Base-by-base conservation (phyloP, 2,888 invertebrate species). In the Dryobota labecula region DNA sequence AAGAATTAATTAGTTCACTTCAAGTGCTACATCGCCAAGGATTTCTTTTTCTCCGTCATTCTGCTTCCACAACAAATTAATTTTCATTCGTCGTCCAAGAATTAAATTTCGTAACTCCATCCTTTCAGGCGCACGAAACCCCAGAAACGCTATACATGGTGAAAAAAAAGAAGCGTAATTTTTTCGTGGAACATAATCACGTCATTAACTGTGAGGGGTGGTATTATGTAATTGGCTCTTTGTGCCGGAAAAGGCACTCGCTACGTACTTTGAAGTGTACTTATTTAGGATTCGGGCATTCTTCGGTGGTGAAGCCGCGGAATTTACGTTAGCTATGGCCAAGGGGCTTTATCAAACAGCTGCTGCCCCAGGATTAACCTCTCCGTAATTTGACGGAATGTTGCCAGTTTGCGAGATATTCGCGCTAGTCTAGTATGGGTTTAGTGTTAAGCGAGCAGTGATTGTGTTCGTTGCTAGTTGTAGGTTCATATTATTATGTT, bases 181-280 rank as follows among this genome's bases (percentile, higher is more conserved):
- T 85, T 85, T 84, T 73, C 73, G 73, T 66, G 60, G 64, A 78
- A 77, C 79, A 84, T 84, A 84, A 84, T 85, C 84, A 84, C 82
- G 81, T 85, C 84, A 84, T 85, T 84, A 85, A 81, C 70, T 73
- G 69, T 75, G 73, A 84, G 74, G 76, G 76, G 66, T 77, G 84
- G 84, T 84, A 78, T 84, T 79, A 84, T 84, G 73, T 84, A 84
- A 84, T 84, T 84, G 84, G 82, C 79, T 73, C 79, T 84, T 84
- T 84, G 84, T 85, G 70, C 73, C 62, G 71, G 79, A 79, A 84
- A 80, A 85, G 84, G 84, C 75, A 77, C 79, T 84, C 86, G 75
- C 80, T 82, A 54, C 76, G 82, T 82, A 84, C 79, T 84, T 85
- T 84, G 82, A 84, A 82, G 82, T 73, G 75, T 77, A 85, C 86